Conservation (phyloP, 2,888 invertebrate genomes). For the Tethea ocularis region DNA sequence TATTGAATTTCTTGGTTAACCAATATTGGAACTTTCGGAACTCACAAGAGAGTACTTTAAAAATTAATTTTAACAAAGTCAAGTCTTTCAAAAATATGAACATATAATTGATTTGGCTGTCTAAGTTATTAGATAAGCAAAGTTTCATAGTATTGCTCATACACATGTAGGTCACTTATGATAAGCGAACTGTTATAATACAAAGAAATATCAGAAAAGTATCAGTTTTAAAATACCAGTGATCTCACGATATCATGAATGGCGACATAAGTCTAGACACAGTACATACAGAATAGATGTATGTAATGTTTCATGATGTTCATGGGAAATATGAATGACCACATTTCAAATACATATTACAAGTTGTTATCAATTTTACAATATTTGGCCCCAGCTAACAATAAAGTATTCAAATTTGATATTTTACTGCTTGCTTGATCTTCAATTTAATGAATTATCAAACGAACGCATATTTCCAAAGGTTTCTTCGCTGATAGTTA, state of each 20-base stretch:
- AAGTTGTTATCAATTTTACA: neutral
- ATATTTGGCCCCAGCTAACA: too few species aligned
- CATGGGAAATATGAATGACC: slow-evolving; percentile 2
- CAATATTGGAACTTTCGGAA: neutral
- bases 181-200: slow-evolving; percentile 23
- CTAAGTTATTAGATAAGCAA: neutral
- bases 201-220: slow-evolving; percentile 15
- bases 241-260: slow-evolving; percentile 16
- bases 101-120: neutral
- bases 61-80: too few species aligned
- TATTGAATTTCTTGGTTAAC: neutral
- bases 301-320: slow-evolving; percentile 5
- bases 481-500: too few species aligned
- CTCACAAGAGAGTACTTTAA: neutral
- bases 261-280: slow-evolving; percentile 26
- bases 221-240: slow-evolving; percentile 11
- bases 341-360: neutral
- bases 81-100: too few species aligned
- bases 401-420: too few species aligned
- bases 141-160: neutral
- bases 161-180: slow-evolving; percentile 29
- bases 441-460: too few species aligned
- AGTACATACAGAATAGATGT: slow-evolving; percentile 11
- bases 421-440: too few species aligned
- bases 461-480: too few species aligned